Evolutionary conservation across 2,113 vertebrate genomes (phyloP).

Genomic region (Ammodytes marinus): DNA sequence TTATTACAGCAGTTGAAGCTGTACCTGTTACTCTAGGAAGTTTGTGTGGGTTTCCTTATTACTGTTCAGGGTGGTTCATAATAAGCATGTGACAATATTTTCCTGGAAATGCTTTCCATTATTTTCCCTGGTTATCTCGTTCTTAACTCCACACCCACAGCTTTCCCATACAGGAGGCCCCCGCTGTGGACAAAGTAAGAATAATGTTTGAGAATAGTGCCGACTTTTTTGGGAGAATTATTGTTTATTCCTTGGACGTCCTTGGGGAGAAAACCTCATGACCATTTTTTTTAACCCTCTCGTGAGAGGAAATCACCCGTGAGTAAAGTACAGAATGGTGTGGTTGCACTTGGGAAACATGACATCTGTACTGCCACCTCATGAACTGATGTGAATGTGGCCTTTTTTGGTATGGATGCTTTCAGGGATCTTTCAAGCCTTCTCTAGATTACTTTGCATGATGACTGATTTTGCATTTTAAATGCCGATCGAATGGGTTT

Average conservation of each 20-base stretch:
- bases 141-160: conserved; percentile 88
- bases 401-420: conserved; percentile 70
- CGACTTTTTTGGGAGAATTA: conserved; percentile 95
- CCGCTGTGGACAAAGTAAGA: conserved; percentile 87
- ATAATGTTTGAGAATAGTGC: conserved; percentile 92
- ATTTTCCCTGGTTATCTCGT: conserved; percentile 61
- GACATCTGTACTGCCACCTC: conserved; percentile 53
- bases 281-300: conserved; percentile 40
- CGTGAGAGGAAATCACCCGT: conserved; percentile 67
- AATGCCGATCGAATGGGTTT: conserved; percentile 10
- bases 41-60: conserved; percentile 20
- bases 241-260: conserved; percentile 92
- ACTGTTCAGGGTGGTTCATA: conserved; percentile 23
- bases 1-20: conserved; percentile 1
- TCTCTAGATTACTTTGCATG: not conserved
- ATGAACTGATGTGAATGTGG: conserved; percentile 48
- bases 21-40: conserved; percentile 39
- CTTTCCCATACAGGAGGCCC: conserved; percentile 88
- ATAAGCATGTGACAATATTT: conserved; percentile 67
- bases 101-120: conserved; percentile 46
- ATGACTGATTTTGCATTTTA: conserved; percentile 6
- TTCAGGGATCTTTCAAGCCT: conserved; percentile 3
- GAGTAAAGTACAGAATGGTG: conserved; percentile 49
- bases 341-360: conserved; percentile 61
- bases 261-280: conserved; percentile 86